Evolutionary conservation across 2,888 invertebrate genomes (phyloP).

Genomic region (Dryadula phaetusa): DNA sequence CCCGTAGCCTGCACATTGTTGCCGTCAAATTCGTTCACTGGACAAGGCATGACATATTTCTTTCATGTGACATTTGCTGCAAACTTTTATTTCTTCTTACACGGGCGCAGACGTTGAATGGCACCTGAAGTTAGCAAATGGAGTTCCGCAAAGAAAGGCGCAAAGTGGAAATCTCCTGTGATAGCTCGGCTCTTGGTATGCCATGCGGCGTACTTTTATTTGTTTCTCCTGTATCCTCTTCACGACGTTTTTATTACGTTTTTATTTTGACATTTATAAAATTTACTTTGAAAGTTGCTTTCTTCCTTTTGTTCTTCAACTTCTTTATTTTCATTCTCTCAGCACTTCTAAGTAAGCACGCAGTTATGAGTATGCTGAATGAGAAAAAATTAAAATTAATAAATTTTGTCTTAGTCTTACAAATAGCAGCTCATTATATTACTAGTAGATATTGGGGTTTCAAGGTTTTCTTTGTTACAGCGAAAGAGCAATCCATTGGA

Average conservation of each 20-base stretch:
- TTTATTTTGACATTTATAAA: constrained; percentile 85
- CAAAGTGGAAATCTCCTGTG: constrained; percentile 72
- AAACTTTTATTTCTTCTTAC: constrained; percentile 88
- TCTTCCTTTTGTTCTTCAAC: constrained; percentile 85
- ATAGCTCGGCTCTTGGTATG: constrained; percentile 87
- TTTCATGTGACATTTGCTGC: constrained; percentile 91
- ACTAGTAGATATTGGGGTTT: constrained; percentile 86
- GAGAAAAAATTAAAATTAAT: no score
- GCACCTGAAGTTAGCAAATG: constrained; percentile 82
- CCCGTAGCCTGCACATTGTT: no score
- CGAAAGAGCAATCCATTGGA: constrained; percentile 87
- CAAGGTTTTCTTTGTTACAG: constrained; percentile 86
- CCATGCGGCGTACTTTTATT: constrained; percentile 90
- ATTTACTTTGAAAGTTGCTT: constrained; percentile 90
- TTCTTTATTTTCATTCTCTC: constrained; percentile 85
- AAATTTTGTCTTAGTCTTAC: constrained; percentile 68
- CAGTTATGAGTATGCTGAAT: no score
- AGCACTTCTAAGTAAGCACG: constrained; percentile 82
- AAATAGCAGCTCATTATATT: constrained; percentile 86
- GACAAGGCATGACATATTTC: constrained; percentile 94
- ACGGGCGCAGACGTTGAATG: constrained; percentile 81
- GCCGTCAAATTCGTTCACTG: constrained; percentile 91
- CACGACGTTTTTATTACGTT: no score
- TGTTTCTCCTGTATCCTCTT: constrained; percentile 88
- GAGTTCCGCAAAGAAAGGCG: constrained; percentile 72